Evolutionary conservation across 2,797 vertebrate species (phyloP).

Genomic region (Microctenopoma stevenorrisi): DNA sequence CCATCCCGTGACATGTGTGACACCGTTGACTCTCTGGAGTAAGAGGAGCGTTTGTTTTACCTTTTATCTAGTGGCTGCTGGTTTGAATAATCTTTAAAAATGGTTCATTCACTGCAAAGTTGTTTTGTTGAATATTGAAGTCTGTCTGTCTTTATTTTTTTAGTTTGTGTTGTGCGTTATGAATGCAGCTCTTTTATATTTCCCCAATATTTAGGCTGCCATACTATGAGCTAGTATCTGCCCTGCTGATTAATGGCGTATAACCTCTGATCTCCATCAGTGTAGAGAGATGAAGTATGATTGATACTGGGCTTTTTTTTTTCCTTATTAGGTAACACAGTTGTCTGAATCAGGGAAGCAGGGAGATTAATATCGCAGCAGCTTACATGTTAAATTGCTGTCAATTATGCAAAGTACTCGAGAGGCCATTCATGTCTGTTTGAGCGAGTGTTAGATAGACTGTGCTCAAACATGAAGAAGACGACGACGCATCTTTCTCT

Average conservation of each 20-base stretch:
- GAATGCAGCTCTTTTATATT: background rate
- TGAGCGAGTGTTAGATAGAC: conserved; percentile 36
- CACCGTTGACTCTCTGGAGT: background rate
- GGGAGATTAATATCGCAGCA: conserved; percentile 64
- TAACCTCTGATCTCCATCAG: conserved; percentile 15
- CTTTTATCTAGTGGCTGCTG: background rate
- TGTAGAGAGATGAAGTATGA: conserved; percentile 3
- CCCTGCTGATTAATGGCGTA: conserved; percentile 21
- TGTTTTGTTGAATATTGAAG: too few relatives aligned
- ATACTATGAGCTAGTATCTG: background rate
- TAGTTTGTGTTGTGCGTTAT: background rate
- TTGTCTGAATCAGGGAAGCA: conserved; percentile 47
- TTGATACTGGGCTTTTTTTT: conserved; percentile 32
- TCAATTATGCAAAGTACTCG: conserved; percentile 67
- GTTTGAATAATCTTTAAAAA: too few relatives aligned
- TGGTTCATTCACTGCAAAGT: too few relatives aligned
- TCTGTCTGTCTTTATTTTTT: too few relatives aligned
- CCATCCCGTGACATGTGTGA: background rate
- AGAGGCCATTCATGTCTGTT: conserved; percentile 64
- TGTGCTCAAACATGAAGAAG: conserved; percentile 13
- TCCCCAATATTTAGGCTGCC: background rate
- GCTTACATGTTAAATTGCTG: conserved; percentile 63
- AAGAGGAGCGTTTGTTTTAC: background rate
- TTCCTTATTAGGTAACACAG: conserved; percentile 36
- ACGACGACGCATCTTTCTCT: conserved; percentile 12